phyloP scores from a whole-genome alignment of 2,888 invertebrate genomes.

The Orthosia gothica region DNA sequence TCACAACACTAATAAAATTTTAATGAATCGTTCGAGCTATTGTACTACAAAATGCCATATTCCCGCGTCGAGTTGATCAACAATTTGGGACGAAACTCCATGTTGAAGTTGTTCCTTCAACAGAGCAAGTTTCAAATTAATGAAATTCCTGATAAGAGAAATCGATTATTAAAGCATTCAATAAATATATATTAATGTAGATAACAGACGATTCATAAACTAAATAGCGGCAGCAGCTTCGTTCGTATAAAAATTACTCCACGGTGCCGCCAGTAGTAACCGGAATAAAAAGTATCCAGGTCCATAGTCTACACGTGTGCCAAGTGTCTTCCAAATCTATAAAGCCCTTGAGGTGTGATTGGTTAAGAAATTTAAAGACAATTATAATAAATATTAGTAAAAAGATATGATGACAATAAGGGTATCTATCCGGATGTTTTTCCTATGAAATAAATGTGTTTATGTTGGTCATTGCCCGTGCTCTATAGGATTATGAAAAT shows the following conservation, averaged over 20 bases:
- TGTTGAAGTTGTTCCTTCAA: slow-evolving; percentile 65
- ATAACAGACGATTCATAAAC: no score
- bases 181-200: slow-evolving; percentile 5
- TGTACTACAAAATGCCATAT: slow-evolving; percentile 49
- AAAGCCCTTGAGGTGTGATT: no score
- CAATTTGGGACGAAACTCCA: slow-evolving; percentile 67
- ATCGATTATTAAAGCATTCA: slow-evolving; percentile 62
- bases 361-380: no score
- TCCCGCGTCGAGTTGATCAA: slow-evolving; percentile 70
- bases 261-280: no score
- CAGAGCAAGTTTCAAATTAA: slow-evolving; percentile 76
- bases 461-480: background rate
- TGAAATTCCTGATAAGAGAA: slow-evolving; percentile 74
- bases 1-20: slow-evolving; percentile 35
- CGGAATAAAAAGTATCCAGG: no score
- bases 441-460: background rate
- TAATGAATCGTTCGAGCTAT: slow-evolving; percentile 41
- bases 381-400: no score
- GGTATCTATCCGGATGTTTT: background rate
- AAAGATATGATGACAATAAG: no score
- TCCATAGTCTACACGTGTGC: no score
- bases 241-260: no score
- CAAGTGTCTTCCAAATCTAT: no score
- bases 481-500: slow-evolving; percentile 5
- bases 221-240: no score